Evolutionary conservation across 2,113 vertebrate genomes (phyloP), one percentile per base, ranked within the genome.

Genomic region (Tenrec ecaudatus): DNA sequence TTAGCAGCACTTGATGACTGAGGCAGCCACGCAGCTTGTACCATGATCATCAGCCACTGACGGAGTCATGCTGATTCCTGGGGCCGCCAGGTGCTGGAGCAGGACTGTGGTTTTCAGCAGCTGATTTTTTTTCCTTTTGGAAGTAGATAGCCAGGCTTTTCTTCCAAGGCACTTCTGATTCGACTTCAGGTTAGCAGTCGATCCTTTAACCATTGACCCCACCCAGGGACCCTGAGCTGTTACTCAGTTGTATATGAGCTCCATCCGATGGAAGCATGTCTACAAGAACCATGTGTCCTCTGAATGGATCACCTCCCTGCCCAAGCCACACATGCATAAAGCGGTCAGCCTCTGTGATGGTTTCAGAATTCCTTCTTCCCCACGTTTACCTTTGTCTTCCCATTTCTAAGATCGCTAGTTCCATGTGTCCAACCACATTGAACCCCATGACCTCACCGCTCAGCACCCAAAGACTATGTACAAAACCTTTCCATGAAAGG

Each of bases 341-440:
- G 15, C 60, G 25, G 8, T 23, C 29, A 27, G n/a, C 16, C 33
- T 86, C 86, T 88, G 47, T 43, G 64, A 38, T 40, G 33, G 36
- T 53, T 94, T 27, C 47, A 43, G 71, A 86, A n/a, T 14, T 58
- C 66, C 92, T 90, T 27, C 0, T 89, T 92, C 6, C 88, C 15
- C n/a, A 87, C 43, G 19, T 82, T 82, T 69, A 25, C 62, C 62
- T 95, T 40, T 88, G 36, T 29, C 29, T 78, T 81, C 90, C 33
- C 64, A 38, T 58, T 58, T 89, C 36, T 19, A 29, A 87, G 64
- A 47, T 60, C 47, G 86, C 17, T n/a, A 33, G 36, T 64, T 89
- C 86, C 92, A 75, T 84, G 14, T n/a, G 53, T 69, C 62, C 66
- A 12, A 84, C 17, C 81, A n/a, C n/a, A 79, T 58, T 91, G 82